Base-by-base conservation (phyloP, 1,140 invertebrate genomes). In the Anastrepha obliqua region DNA sequence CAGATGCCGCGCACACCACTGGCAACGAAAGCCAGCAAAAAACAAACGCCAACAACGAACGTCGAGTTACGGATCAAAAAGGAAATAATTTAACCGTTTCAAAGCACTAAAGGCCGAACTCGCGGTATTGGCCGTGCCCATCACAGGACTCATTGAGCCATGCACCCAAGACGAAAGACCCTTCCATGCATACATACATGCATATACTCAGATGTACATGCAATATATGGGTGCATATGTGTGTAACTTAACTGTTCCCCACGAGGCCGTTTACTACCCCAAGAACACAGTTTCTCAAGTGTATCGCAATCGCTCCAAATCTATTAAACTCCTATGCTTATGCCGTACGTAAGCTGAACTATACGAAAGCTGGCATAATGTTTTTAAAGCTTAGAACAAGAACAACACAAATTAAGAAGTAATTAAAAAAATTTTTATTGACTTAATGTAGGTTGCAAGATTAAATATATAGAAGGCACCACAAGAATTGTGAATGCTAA, bases 31-130 rank as follows among this genome's bases (percentile, higher is more conserved):
- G 91, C 89, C 47, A 91, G 89, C 90, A 91, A 89, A 85, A 91
- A 91, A 87, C 89, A 90, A 88, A 91, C 90, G 17, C 89, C 90
- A 87, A 91, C 91, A 92, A 91, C 91, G 89, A 92, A 92, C 90
- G 90, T 90, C 90, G 91, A 92, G 89, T 89, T 92, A 91, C 90
- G 90, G 92, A 92, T 92, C 90, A 92, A 92, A 90, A 90, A 91
- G 87, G 91, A 92, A 88, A 90, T 81, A 81, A 81, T 81, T n/a
- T 81, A 81, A 81, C 74, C 74, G 47, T 20, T 81, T 20, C 74
- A 20, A 55, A 20, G 47, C 74, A 29, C 20, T 29, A 55, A 81
- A 17, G 6, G 15, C 15, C 42, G 55, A 11, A 81, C 47, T 81
- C 47, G 70, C 2, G 42, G 44, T 47, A 15, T 74, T 81, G 47